These are phyloP conservation scores for Rutilus rutilus DNA, from an alignment of 2,113 vertebrate species.

Conservation along the genomic window DNA sequence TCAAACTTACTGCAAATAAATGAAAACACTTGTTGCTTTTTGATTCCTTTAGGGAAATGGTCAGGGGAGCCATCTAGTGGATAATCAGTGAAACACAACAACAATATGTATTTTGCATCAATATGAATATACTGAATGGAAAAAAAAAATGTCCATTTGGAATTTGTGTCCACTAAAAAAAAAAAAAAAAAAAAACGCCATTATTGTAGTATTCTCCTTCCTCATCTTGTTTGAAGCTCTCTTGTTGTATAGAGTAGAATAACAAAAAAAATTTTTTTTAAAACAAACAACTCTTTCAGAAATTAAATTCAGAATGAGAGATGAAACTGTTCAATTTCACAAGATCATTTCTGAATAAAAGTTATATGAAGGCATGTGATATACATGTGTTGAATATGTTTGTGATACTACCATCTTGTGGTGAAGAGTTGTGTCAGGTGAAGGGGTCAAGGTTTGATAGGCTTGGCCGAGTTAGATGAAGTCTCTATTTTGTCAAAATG, in stretches of 20 bases:
- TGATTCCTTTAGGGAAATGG: not conserved
- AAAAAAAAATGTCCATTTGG: not conserved
- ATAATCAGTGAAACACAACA: not conserved
- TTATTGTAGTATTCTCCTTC: not conserved
- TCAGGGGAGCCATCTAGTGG: conserved; percentile 19
- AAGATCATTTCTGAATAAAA: not conserved
- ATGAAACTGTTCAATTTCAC: not conserved
- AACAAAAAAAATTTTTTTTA: not conserved
- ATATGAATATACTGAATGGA: not conserved
- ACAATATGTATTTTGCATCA: not conserved
- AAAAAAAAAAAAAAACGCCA: no score
- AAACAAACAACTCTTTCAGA: no score
- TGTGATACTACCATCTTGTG: conserved; percentile 18
- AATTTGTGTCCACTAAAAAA: not conserved
- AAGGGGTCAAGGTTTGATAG: not conserved
- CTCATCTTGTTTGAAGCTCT: not conserved
- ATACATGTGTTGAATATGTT: not conserved
- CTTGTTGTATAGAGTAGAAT: not conserved
- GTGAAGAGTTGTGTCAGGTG: not conserved
- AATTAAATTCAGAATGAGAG: not conserved
- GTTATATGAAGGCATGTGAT: not conserved
- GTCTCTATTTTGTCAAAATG: no score
- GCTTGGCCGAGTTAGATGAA: not conserved
- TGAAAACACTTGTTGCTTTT: not conserved
- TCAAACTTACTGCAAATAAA: not conserved